These are phyloP conservation scores for Theristus sp. DNA, from an alignment of 2,888 invertebrate species.

Conservation along the genomic window DNA sequence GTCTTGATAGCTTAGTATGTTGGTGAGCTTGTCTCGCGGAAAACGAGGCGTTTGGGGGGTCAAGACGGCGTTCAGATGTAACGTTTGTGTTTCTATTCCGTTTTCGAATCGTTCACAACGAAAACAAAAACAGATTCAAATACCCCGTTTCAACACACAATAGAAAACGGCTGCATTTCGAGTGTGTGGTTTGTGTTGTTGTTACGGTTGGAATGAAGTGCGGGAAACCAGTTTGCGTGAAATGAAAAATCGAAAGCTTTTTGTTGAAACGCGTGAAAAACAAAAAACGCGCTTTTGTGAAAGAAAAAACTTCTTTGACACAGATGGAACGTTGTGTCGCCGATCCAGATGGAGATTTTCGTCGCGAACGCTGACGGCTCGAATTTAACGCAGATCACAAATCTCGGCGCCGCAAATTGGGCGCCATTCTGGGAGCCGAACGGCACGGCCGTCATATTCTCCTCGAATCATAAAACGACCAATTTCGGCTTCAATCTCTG, in stretches of 20 bases:
- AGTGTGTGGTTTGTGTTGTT: no score
- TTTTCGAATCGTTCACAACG: no score
- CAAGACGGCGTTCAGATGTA: no score
- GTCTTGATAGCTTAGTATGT: no score
- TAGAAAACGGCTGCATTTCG: no score
- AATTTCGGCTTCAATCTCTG: constrained; percentile 20
- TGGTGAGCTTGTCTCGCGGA: no score
- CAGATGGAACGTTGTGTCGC: constrained; percentile 18
- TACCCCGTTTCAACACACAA: no score
- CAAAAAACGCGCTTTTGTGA: no score
- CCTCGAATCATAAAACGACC: constrained; percentile 10
- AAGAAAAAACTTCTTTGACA: not conserved
- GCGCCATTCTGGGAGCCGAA: constrained; percentile 23
- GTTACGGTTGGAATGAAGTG: not conserved
- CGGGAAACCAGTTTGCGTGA: not conserved
- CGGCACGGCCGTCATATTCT: constrained; percentile 13
- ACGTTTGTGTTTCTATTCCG: no score
- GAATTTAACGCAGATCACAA: constrained; percentile 17
- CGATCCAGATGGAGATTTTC: constrained; percentile 22
- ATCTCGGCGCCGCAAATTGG: constrained; percentile 21
- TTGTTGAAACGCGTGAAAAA: no score
- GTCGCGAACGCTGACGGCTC: constrained; percentile 16
- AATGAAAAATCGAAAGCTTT: not conserved
- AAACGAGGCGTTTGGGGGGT: no score
- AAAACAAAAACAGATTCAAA: no score